Base-by-base conservation (phyloP, 2,888 invertebrate genomes). In the Meloe dianella region DNA sequence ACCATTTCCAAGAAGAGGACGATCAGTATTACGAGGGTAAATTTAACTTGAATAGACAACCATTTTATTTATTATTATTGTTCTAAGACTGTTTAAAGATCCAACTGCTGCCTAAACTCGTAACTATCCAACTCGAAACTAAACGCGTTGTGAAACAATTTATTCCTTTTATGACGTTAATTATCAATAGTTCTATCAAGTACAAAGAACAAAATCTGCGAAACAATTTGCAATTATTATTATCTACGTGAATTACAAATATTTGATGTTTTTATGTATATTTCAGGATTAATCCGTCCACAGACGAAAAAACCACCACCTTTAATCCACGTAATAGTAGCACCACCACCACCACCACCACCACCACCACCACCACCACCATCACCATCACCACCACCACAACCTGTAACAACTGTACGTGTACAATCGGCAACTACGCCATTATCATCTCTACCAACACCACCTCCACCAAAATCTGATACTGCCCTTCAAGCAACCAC, bases 1-100 rank as follows among this genome's bases (percentile, higher is more conserved):
- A 95, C 82, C 95, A 96, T 82, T 92, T 95, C 78, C 90, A 92
- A 76, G 94, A 94, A 67, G 91, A 93, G 76, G 90, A 90, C 74
- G 88, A 90, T 64, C 90, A 91, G 83, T 92, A 92, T 80, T 93
- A 93, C 77, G 93, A 93, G 84, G 93, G 93, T 92, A 51, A 51
- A 35, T 35, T n/a, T n/a, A n/a, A n/a, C n/a, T n/a, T n/a, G n/a
- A n/a, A n/a, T n/a, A n/a, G n/a, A n/a, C n/a, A n/a, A n/a, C n/a
- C n/a, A n/a, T n/a, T n/a, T n/a, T n/a, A n/a, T n/a, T n/a, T n/a
- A n/a, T n/a, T n/a, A n/a, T n/a, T n/a, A n/a, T n/a, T n/a, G n/a
- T n/a, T n/a, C n/a, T n/a, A n/a, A n/a, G n/a, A n/a, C n/a, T n/a
- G n/a, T n/a, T n/a, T n/a, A n/a, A n/a, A n/a, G n/a, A n/a, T n/a